A percentile compares a stretch with the other conserved stretches of the same genome.
These are phyloP conservation scores for Sminthurides bifidus DNA, from an alignment of 1,140 invertebrate genomes.

Conservation along the genomic window DNA sequence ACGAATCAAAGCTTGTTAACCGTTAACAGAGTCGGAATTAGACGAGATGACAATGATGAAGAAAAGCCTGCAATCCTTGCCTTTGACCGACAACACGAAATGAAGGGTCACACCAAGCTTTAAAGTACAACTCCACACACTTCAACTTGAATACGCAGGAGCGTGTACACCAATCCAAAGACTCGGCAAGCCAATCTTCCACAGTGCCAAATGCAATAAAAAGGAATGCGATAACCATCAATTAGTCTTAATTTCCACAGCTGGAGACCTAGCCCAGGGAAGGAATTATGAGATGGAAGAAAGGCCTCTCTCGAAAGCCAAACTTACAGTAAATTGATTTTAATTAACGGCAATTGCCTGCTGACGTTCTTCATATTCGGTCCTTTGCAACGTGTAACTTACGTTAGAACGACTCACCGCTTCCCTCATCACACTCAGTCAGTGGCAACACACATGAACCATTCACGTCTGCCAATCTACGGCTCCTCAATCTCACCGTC, in stretches of 20 bases:
- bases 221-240: constrained; percentile 33
- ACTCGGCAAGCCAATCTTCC: no score
- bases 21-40: no score
- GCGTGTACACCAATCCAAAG: no score
- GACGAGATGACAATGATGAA: no score
- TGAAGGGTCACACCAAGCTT: no score
- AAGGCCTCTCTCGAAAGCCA: no score
- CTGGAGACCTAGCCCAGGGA: constrained; percentile 25
- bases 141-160: no score
- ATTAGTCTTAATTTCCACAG: constrained; percentile 32
- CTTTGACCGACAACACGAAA: no score
- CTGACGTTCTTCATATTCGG: constrained; percentile 27
- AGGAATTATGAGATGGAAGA: constrained; percentile 10
- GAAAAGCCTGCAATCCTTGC: no score
- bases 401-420: constrained; percentile 1
- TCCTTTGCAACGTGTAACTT: constrained; percentile 6
- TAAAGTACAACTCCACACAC: no score
- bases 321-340: constrained; percentile 32
- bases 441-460: background rate
- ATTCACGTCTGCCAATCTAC: background rate
- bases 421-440: background rate
- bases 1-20: no score
- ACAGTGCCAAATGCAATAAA: background rate
- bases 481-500: background rate
- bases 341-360: constrained; percentile 32